Conservation (phyloP, 2,113 vertebrate species). For the Catharus fuscescens region DNA sequence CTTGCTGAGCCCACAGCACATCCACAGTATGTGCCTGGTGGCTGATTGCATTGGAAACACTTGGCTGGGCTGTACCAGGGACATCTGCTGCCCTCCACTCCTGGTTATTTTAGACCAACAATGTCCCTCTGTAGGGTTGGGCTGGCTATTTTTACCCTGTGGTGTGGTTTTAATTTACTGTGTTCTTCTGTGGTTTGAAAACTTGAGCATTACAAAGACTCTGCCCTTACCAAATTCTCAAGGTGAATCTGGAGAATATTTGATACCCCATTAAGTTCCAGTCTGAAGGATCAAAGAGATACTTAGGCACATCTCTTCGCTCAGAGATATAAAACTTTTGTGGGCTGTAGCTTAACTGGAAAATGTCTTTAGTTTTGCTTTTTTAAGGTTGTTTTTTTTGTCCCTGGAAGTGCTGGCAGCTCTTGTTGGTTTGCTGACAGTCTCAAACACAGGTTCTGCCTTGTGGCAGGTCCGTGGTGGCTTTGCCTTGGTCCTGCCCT, state of each 20-base stretch:
- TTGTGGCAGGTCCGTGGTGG: background rate
- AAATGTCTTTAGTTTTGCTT: background rate
- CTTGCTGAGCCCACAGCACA: background rate
- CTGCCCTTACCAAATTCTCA: background rate
- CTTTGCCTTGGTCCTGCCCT: background rate
- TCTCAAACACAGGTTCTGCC: rapidly evolving
- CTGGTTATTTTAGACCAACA: background rate
- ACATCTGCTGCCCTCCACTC: background rate
- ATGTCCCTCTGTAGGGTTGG: background rate
- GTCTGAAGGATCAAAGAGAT: background rate
- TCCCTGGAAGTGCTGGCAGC: background rate
- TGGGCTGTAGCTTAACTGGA: background rate
- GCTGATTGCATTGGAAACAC: background rate
- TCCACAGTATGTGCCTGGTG: rapidly evolving
- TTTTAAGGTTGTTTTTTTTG: background rate
- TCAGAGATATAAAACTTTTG: background rate
- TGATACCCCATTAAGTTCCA: background rate
- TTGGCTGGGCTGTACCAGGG: background rate
- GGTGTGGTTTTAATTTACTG: background rate
- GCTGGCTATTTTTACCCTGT: background rate
- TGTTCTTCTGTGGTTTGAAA: background rate
- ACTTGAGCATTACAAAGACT: background rate
- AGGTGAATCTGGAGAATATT: background rate
- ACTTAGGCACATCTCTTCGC: background rate
- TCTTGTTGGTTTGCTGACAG: rapidly evolving